Percentiles rank a stretch among this genome's conserved stretches.
These are phyloP conservation scores for Andrena camellia DNA, from an alignment of 2,888 invertebrate genomes.

Conservation along the genomic window DNA sequence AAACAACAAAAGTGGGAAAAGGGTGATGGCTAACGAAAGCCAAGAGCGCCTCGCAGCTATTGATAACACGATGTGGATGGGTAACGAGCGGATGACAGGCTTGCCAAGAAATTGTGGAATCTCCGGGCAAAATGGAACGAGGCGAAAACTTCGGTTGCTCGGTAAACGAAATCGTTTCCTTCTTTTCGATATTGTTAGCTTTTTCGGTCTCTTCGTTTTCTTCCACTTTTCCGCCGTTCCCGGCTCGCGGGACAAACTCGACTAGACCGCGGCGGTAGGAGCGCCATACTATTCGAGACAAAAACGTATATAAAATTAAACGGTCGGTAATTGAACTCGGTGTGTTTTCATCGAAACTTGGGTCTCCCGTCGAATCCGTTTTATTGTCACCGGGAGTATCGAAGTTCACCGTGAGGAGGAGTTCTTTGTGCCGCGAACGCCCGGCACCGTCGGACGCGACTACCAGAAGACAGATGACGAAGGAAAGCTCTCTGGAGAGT, in stretches of 20 bases:
- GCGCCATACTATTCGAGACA: neutral
- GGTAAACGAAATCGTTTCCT: constrained; percentile 31
- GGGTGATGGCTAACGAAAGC: constrained; percentile 23
- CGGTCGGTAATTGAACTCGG: constrained; percentile 18
- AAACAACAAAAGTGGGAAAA: constrained; percentile 32
- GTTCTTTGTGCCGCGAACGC: constrained; percentile 34
- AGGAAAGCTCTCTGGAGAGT: constrained; percentile 63
- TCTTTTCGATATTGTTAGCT: constrained; percentile 13
- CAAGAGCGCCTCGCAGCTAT: constrained; percentile 32
- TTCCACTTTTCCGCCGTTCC: neutral
- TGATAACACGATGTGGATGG: constrained; percentile 50
- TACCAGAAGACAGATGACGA: constrained; percentile 54
- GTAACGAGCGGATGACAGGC: constrained; percentile 58
- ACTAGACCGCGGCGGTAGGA: neutral
- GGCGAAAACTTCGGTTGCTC: neutral
- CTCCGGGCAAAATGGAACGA: constrained; percentile 9
- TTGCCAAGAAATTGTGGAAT: constrained; percentile 58
- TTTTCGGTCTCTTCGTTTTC: neutral
- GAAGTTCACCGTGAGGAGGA: constrained; percentile 45
- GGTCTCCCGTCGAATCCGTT: neutral
- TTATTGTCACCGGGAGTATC: constrained; percentile 47
- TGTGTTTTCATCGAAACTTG: neutral
- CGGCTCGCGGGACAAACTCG: neutral
- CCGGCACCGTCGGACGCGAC: constrained; percentile 49
- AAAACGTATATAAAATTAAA: constrained; percentile 22